Base-by-base conservation (phyloP, 2,113 vertebrate genomes). In the Cavia porcellus region DNA sequence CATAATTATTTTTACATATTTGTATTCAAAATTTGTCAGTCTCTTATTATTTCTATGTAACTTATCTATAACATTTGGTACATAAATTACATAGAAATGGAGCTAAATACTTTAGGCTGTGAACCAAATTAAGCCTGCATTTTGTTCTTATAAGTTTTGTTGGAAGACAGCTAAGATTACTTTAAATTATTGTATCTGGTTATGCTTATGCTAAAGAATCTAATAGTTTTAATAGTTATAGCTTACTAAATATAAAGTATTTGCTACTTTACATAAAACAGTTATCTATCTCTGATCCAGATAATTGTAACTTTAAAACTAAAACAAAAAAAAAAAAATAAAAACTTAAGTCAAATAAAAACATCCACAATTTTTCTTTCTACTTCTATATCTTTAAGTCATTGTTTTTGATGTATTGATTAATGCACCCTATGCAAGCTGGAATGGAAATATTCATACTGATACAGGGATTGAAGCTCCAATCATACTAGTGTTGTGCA, bases 1-100 rank as follows among this genome's bases (percentile, higher is more conserved):
- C 45, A 32, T 10, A 90, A 17, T 89, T 92, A 91, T 66, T 86
- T 79, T 81, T 68, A 38, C 61, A 55, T 68, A 82, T 95, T 95
- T 75, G 8, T 93, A 32, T 81, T 81, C 52, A 85, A 85, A 66
- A 86, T 57, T 42, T 20, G 30, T 72, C 42, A 82, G 10, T 50
- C n/a, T 92, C 7, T 82, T 64, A 55, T 57, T 57, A 19, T 70
- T 84, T 70, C 22, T 95, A 64, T 75, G 38, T 66, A 77, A 72
- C 14, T 32, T 32, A 85, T 19, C 20, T 72, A 20, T 55, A 95
- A 89, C 85, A 74, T 85, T 85, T 79, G 3, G 17, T 42, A 2
- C 17, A 7, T 35, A 28, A 20, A 38, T 20, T 82, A 28, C 57
- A 24, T 42, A 70, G 28, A 77, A 13, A 6, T 61, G 30, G n/a